Percentiles rank a stretch among this genome's conserved stretches.
Evolutionary conservation across 2,888 invertebrate genomes (phyloP).

Genomic region (Chymomyza fuscimana): DNA sequence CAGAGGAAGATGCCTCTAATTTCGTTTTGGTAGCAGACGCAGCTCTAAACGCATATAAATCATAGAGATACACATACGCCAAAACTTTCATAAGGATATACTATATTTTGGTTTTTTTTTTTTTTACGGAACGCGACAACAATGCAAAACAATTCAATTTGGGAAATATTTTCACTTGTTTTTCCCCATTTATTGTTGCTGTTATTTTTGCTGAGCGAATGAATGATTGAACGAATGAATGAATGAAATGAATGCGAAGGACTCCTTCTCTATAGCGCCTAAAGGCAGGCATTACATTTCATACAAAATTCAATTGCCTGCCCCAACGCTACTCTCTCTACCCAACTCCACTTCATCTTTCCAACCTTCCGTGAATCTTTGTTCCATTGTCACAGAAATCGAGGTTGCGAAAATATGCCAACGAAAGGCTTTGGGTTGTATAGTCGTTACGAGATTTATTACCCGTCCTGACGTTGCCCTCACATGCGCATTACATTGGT

Average conservation of each 20-base stretch:
- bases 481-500: slow-evolving; percentile 51
- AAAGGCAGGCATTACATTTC: slow-evolving; percentile 48
- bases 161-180: not conserved
- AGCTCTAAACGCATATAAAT: not conserved
- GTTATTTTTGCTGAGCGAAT: slow-evolving; percentile 5
- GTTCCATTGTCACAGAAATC: not conserved
- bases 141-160: slow-evolving; percentile 9
- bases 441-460: slow-evolving; percentile 58
- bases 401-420: slow-evolving; percentile 27
- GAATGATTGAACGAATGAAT: slow-evolving; percentile 34
- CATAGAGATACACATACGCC: not conserved
- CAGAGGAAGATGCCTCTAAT: not conserved
- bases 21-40: not conserved
- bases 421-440: slow-evolving; percentile 1
- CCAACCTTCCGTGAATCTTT: not conserved
- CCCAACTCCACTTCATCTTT: not conserved
- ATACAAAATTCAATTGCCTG: slow-evolving; percentile 52
- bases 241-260: slow-evolving; percentile 31
- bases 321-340: not conserved
- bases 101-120: not conserved
- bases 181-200: slow-evolving; percentile 5
- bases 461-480: slow-evolving; percentile 51
- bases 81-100: not conserved
- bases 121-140: not conserved
- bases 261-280: slow-evolving; percentile 15